Evolutionary conservation across 2,888 invertebrate genomes (phyloP), one percentile per base, ranked within the genome.

Genomic region (Notodonta ziczac): DNA sequence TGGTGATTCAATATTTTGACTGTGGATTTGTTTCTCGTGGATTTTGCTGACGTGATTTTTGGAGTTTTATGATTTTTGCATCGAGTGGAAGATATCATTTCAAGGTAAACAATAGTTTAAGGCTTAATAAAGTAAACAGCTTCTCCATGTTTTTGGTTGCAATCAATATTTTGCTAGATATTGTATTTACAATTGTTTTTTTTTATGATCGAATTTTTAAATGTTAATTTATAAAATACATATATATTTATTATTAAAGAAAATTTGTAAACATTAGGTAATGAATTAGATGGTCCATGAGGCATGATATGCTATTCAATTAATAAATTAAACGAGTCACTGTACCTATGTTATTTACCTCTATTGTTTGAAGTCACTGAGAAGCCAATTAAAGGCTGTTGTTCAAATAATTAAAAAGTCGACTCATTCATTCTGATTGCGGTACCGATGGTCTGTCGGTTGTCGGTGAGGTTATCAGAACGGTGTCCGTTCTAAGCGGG

Each of bases 11-110:
- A 58, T 86, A 85, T 75, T 77, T 76, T 84, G 85, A 84, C 84
- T 87, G 89, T 91, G 90, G 78, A 81, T 84, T 84, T 82, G 82
- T 85, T 85, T 81, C 64, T 69, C 77, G 70, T 73, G 85, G 78
- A 78, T 80, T 78, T 63, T 65, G 74, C 73, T 74, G 78, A 82
- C 78, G 67, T 67, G 69, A 66, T 67, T 71, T 56, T 73, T 73
- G 77, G 76, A 76, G 67, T 70, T 71, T 71, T 74, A 74, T 63
- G 60, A 65, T 67, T 69, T 68, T 70, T 63, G 72, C 69, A 65
- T 69, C 63, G 58, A 62, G 46, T 58, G 60, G 69, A 60, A 70
- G 70, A 72, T 59, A 60, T 57, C 42, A 59, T 58, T 64, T 70
- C 48, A 68, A 77, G 78, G 79, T 79, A 78, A 71, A 68, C 54